A percentile compares a stretch with the other conserved stretches of the same genome.
phyloP scores from a whole-genome alignment of 2,888 invertebrate species.

The Pterobdella sp. region DNA sequence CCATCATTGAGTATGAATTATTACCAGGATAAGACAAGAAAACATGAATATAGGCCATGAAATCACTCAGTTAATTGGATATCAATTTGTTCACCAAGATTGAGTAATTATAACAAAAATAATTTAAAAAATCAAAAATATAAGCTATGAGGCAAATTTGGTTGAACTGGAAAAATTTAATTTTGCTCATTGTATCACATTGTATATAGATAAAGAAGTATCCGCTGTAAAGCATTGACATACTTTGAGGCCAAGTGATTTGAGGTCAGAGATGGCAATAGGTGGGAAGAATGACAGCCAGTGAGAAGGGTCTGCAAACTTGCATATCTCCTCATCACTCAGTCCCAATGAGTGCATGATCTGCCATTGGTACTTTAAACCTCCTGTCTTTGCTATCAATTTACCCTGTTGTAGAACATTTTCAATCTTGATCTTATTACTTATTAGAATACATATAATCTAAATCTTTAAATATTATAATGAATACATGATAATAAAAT shows the following conservation, averaged over 20 bases:
- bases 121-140: too few species aligned
- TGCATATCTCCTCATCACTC: slow-evolving; percentile 76
- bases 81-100: too few species aligned
- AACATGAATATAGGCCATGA: too few species aligned
- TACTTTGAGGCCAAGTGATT: slow-evolving; percentile 81
- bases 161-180: too few species aligned
- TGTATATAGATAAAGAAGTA: too few species aligned
- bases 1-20: too few species aligned
- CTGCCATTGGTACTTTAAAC: slow-evolving; percentile 92
- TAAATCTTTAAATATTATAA: background rate
- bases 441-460: background rate
- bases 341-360: slow-evolving; percentile 92
- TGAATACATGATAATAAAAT: background rate
- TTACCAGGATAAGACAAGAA: too few species aligned
- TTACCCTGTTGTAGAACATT: slow-evolving; percentile 69
- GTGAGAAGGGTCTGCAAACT: slow-evolving; percentile 79
- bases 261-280: slow-evolving; percentile 73
- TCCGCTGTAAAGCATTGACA: too few species aligned
- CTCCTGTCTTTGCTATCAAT: slow-evolving; percentile 79
- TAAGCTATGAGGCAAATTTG: too few species aligned
- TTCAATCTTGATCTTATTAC: background rate
- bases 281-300: slow-evolving; percentile 98
- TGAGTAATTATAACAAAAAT: too few species aligned
- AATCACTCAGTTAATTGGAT: too few species aligned
- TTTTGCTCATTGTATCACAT: too few species aligned